These are phyloP conservation scores for Philereme vetulata DNA, from an alignment of 2,888 invertebrate genomes.

Conservation along the genomic window DNA sequence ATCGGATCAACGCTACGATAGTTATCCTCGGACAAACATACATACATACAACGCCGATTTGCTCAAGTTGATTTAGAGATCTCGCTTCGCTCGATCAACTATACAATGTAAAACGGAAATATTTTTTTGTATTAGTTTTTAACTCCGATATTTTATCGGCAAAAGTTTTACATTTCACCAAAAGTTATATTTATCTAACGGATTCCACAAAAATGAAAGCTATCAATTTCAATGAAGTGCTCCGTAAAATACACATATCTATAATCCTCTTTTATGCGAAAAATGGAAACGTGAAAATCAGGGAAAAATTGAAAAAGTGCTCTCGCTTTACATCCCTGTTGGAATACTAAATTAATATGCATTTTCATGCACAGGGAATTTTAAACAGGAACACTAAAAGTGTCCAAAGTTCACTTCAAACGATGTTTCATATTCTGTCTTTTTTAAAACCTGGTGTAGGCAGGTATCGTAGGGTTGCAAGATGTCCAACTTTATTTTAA, in stretches of 20 bases:
- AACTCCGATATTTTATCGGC: no score
- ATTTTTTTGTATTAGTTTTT: no score
- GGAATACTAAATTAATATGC: slow-evolving; percentile 55
- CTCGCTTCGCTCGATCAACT: no score
- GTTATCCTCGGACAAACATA: no score
- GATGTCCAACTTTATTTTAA: no score
- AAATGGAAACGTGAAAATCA: slow-evolving; percentile 20
- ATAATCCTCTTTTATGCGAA: slow-evolving; percentile 5
- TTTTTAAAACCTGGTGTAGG: background rate
- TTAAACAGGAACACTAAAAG: slow-evolving; percentile 36
- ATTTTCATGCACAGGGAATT: slow-evolving; percentile 47
- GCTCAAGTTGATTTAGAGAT: no score
- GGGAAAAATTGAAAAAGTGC: slow-evolving; percentile 21
- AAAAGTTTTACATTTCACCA: background rate
- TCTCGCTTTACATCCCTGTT: slow-evolving; percentile 36
- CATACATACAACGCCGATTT: no score
- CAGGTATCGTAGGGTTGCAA: no score
- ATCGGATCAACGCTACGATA: no score
- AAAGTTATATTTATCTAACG: background rate
- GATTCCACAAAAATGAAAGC: slow-evolving; percentile 4
- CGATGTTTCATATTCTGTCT: slow-evolving; percentile 8
- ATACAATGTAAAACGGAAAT: no score
- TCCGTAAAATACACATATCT: slow-evolving; percentile 7
- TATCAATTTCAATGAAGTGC: slow-evolving; percentile 9
- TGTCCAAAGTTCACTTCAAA: slow-evolving; percentile 16